Evolutionary conservation across 2,888 invertebrate species (phyloP).

Genomic region (Melieria picta): DNA sequence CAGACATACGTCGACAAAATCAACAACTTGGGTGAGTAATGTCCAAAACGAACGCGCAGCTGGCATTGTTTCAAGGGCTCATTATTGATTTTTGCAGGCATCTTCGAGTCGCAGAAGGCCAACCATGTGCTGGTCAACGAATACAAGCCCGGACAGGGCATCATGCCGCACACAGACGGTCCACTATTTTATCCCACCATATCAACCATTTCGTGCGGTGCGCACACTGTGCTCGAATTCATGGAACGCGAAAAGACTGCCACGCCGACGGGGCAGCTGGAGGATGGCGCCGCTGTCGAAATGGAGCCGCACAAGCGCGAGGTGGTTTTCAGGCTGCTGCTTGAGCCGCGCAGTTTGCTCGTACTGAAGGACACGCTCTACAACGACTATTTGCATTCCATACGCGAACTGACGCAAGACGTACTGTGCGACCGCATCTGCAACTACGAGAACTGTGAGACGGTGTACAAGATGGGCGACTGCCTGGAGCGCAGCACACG

Average conservation of each 20-base stretch:
- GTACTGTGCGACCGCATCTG: constrained; percentile 70
- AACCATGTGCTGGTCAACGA: constrained; percentile 97
- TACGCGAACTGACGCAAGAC: constrained; percentile 78
- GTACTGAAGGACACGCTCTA: constrained; percentile 87
- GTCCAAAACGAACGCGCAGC: neutral
- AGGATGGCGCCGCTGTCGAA: neutral
- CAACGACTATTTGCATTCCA: constrained; percentile 85
- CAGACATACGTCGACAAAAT: constrained; percentile 77
- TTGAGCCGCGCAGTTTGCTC: constrained; percentile 89
- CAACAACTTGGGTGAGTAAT: constrained; percentile 69
- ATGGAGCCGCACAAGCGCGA: constrained; percentile 41
- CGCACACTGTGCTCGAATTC: constrained; percentile 91
- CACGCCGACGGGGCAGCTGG: too few species aligned
- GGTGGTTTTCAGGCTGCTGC: constrained; percentile 76
- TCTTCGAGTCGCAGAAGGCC: constrained; percentile 76
- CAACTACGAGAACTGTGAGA: constrained; percentile 74
- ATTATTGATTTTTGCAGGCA: constrained; percentile 42
- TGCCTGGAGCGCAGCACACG: constrained; percentile 80
- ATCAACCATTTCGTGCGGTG: constrained; percentile 91
- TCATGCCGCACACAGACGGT: constrained; percentile 97
- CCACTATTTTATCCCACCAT: constrained; percentile 92
- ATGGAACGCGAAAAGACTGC: constrained; percentile 47
- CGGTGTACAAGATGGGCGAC: constrained; percentile 69
- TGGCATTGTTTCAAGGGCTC: too few species aligned
- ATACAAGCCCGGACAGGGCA: constrained; percentile 92